Evolutionary conservation across 2,888 invertebrate species (phyloP).

Genomic region (Trichacis sp.): DNA sequence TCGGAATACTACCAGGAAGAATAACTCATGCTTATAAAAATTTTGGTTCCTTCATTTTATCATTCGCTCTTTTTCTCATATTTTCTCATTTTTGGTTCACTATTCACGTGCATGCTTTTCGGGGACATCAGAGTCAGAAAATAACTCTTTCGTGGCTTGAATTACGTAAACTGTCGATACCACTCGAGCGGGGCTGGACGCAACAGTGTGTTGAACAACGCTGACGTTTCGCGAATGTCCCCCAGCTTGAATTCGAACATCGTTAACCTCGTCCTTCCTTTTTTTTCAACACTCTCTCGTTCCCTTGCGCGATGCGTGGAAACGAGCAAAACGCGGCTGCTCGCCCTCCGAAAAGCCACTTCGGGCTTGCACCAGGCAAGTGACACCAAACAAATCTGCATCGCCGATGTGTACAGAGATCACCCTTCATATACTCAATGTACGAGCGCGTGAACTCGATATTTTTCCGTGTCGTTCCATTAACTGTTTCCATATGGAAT

Average conservation of each 20-base stretch:
- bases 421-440: slow-evolving; percentile 38
- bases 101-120: slow-evolving; percentile 42
- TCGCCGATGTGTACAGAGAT: slow-evolving; percentile 42
- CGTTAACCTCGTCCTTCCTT: slow-evolving; percentile 55
- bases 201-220: slow-evolving; percentile 62
- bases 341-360: slow-evolving; percentile 44
- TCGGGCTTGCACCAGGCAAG: slow-evolving; percentile 55
- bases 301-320: slow-evolving; percentile 31
- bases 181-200: slow-evolving; percentile 49
- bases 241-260: slow-evolving; percentile 54
- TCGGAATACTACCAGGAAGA: slow-evolving; percentile 34
- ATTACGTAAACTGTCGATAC: slow-evolving; percentile 62
- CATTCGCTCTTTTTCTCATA: slow-evolving; percentile 31
- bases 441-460: slow-evolving; percentile 30
- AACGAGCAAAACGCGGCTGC: slow-evolving; percentile 44
- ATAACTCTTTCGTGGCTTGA: slow-evolving; percentile 44
- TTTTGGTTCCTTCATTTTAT: too few species aligned
- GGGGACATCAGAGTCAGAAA: slow-evolving; percentile 35
- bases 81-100: slow-evolving; percentile 32
- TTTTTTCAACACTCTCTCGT: slow-evolving; percentile 43
- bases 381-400: slow-evolving; percentile 66
- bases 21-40: slow-evolving; percentile 33
- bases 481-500: not conserved
- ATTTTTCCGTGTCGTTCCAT: slow-evolving; percentile 35
- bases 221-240: slow-evolving; percentile 49